These are phyloP conservation scores for Drosophila algonquin DNA, from an alignment of 2,888 invertebrate species.

Conservation along the genomic window DNA sequence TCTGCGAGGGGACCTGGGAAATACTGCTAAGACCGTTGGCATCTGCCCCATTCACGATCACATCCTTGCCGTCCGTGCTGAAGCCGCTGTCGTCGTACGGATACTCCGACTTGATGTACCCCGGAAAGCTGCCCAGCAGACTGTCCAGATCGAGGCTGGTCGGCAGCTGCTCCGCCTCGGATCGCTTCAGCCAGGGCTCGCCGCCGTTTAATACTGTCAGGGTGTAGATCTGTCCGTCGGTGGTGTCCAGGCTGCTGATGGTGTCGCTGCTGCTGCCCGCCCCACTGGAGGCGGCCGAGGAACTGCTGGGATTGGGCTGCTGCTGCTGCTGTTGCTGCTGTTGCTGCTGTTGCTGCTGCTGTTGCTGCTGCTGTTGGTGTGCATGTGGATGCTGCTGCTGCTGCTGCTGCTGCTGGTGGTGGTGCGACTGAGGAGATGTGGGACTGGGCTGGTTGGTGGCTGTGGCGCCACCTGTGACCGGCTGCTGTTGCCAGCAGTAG, in stretches of 20 bases:
- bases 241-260: slow-evolving; percentile 84
- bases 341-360: slow-evolving; percentile 42
- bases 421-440: slow-evolving; percentile 64
- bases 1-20: slow-evolving; percentile 71
- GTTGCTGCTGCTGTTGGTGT: slow-evolving; percentile 44
- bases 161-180: slow-evolving; percentile 85
- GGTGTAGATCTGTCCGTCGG: slow-evolving; percentile 92
- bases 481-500: slow-evolving; percentile 91
- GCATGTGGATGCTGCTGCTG: slow-evolving; percentile 50
- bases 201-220: slow-evolving; percentile 93
- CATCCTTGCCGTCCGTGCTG: slow-evolving; percentile 85
- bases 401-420: slow-evolving; percentile 40
- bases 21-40: slow-evolving; percentile 69
- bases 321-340: slow-evolving; percentile 55
- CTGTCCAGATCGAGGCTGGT: slow-evolving; percentile 90
- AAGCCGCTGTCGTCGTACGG: slow-evolving; percentile 91
- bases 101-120: slow-evolving; percentile 89
- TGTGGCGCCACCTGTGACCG: slow-evolving; percentile 84
- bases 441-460: slow-evolving; percentile 75
- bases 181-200: slow-evolving; percentile 88
- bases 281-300: slow-evolving; percentile 65
- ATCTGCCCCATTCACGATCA: slow-evolving; percentile 62
- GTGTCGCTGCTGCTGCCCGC: slow-evolving; percentile 76
- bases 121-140: slow-evolving; percentile 89
- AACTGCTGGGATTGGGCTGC: slow-evolving; percentile 67